Conservation (phyloP, 1,140 invertebrate species). For the Aphidius ervi region DNA sequence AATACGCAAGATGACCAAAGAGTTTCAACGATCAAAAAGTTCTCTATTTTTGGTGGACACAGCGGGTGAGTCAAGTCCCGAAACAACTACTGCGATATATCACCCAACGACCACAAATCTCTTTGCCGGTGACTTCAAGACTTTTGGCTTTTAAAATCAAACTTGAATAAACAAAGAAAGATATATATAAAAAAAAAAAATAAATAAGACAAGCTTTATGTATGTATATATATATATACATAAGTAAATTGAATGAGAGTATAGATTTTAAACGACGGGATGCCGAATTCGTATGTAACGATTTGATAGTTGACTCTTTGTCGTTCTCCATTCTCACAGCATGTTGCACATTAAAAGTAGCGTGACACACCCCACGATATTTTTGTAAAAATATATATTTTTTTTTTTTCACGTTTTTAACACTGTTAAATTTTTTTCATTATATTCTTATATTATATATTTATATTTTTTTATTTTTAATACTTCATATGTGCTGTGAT, state of each 20-base stretch:
- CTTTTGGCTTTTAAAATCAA: constrained; percentile 15
- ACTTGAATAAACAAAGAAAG: constrained; percentile 7
- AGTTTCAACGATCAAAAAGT: neutral
- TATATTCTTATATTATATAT: no score
- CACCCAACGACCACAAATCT: constrained; percentile 38
- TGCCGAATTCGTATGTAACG: constrained; percentile 13
- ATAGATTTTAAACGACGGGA: neutral
- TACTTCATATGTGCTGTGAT: no score
- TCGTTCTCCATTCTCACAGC: constrained; percentile 2
- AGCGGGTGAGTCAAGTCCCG: constrained; percentile 31
- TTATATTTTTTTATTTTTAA: no score
- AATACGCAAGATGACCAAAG: constrained; percentile 12
- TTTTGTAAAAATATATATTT: neutral
- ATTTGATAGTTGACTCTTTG: constrained; percentile 11
- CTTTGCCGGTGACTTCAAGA: constrained; percentile 17
- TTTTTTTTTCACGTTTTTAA: neutral
- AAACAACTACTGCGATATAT: constrained; percentile 35
- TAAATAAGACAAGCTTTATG: neutral
- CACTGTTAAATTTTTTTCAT: no score
- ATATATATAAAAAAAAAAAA: constrained; percentile 3
- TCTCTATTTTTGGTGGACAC: constrained; percentile 31
- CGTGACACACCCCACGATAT: constrained; percentile 14
- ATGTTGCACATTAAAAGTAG: constrained; percentile 9
- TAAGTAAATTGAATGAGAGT: neutral
- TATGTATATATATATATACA: neutral